phyloP scores from a whole-genome alignment of 2,797 vertebrate genomes.

The Bufotes viridis region DNA sequence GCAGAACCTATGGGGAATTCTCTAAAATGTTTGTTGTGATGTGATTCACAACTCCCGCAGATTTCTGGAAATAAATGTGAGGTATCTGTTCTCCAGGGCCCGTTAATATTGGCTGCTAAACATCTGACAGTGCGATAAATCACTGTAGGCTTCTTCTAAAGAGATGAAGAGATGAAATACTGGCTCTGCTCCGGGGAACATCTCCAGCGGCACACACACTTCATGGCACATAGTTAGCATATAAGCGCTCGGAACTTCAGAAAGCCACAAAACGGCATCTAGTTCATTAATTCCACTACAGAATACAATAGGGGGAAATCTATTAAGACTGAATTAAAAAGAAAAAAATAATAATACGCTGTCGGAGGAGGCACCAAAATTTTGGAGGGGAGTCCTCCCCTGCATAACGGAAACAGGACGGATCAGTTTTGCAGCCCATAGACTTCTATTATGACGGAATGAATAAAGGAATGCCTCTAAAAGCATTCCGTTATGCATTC shows the following conservation, averaged over 20 bases:
- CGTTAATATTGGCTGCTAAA: conserved; percentile 37
- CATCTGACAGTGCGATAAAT: conserved; percentile 27
- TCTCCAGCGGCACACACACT: not conserved
- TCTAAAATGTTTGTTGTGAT: conserved; percentile 21
- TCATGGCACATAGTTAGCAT: conserved; percentile 10
- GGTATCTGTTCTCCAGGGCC: conserved; percentile 38
- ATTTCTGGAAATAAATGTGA: conserved; percentile 10
- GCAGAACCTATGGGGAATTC: conserved; percentile 1
- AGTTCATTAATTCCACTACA: not conserved
- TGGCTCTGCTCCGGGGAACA: conserved; percentile 4
- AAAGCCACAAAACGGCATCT: not conserved
- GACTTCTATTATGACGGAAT: too few relatives aligned
- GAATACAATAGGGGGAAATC: not conserved
- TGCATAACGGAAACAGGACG: too few relatives aligned
- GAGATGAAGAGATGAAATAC: conserved; percentile 38
- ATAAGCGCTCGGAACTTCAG: not conserved
- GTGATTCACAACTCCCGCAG: conserved; percentile 15
- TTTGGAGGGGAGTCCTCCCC: too few relatives aligned
- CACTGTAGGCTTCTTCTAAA: conserved; percentile 14
- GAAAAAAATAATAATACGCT: too few relatives aligned
- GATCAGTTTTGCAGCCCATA: too few relatives aligned
- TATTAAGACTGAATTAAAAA: too few relatives aligned
- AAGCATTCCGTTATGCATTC: too few relatives aligned
- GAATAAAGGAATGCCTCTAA: too few relatives aligned
- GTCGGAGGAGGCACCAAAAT: too few relatives aligned